These are phyloP conservation scores for Diplosoma virens DNA, from an alignment of 23 tunicate species.

Conservation along the genomic window DNA sequence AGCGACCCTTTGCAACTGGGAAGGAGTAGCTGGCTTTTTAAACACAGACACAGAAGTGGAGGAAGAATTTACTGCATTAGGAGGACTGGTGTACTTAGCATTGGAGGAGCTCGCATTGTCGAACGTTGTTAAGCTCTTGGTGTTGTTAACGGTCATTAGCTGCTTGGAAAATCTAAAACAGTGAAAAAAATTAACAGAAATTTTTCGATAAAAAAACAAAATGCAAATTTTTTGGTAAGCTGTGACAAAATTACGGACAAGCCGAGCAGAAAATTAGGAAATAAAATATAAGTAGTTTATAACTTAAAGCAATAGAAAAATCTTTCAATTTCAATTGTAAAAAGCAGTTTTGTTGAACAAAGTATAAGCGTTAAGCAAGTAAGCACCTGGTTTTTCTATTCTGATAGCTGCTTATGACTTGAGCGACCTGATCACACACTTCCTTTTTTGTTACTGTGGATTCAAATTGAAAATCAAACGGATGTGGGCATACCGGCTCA, in stretches of 20 bases:
- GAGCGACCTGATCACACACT: constrained; percentile 58
- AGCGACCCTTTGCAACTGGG: not conserved
- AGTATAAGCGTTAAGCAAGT: not conserved
- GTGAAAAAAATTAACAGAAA: no score
- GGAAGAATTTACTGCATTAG: no score
- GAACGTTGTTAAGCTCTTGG: not conserved
- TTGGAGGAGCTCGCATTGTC: no score
- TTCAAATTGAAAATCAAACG: constrained; percentile 90
- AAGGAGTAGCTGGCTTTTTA: constrained; percentile 46
- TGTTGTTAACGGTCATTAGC: not conserved
- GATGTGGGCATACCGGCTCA: constrained; percentile 76
- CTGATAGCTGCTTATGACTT: constrained; percentile 47
- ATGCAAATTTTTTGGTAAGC: no score
- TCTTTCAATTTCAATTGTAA: not conserved
- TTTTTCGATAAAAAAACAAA: no score
- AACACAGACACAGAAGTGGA: constrained; percentile 13
- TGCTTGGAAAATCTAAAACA: constrained; percentile 29
- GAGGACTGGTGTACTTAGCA: no score
- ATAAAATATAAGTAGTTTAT: no score
- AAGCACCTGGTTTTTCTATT: constrained; percentile 60
- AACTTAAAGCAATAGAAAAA: no score
- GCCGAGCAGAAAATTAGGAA: not conserved
- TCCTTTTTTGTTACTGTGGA: constrained; percentile 61
- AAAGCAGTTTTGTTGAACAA: not conserved
- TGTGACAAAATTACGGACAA: no score